Evolutionary conservation across 2,888 invertebrate genomes (phyloP).

Genomic region (Drosophila ustulata): DNA sequence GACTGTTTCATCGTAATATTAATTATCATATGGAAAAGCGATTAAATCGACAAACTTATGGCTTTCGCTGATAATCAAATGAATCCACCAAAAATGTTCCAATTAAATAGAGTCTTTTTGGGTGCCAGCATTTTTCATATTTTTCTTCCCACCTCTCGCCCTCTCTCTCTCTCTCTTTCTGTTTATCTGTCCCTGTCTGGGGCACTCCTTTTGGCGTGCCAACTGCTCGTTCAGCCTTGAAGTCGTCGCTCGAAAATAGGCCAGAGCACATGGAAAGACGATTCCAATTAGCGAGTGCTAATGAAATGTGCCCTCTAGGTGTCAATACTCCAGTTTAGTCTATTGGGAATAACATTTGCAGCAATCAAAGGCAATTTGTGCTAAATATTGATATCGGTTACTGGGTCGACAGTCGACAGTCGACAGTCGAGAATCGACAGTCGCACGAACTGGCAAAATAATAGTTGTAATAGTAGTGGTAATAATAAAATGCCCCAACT

Average conservation of each 20-base stretch:
- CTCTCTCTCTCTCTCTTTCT: neutral
- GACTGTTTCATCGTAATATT: too few species aligned
- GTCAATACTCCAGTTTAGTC: conserved; percentile 30
- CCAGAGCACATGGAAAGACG: conserved; percentile 32
- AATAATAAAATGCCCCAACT: conserved; percentile 43
- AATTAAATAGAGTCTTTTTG: conserved; percentile 15
- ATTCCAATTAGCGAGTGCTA: conserved; percentile 52
- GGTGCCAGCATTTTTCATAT: neutral
- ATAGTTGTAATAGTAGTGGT: conserved; percentile 18
- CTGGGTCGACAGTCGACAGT: conserved; percentile 49
- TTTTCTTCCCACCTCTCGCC: neutral
- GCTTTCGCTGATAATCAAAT: neutral
- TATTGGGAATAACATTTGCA: conserved; percentile 9
- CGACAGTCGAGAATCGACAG: conserved; percentile 12
- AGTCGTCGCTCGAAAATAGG: conserved; percentile 5
- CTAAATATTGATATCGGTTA: conserved; percentile 59
- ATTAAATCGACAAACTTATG: neutral
- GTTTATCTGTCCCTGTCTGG: neutral
- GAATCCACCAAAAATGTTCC: conserved; percentile 1
- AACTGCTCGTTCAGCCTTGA: conserved; percentile 52
- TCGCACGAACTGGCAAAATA: conserved; percentile 3
- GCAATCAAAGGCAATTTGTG: conserved; percentile 60
- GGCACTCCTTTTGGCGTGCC: conserved; percentile 46
- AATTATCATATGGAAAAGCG: too few species aligned
- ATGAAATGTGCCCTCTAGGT: conserved; percentile 54